Evolutionary conservation across 2,888 invertebrate genomes (phyloP).

Genomic region (Hemicrepidius hirtus): DNA sequence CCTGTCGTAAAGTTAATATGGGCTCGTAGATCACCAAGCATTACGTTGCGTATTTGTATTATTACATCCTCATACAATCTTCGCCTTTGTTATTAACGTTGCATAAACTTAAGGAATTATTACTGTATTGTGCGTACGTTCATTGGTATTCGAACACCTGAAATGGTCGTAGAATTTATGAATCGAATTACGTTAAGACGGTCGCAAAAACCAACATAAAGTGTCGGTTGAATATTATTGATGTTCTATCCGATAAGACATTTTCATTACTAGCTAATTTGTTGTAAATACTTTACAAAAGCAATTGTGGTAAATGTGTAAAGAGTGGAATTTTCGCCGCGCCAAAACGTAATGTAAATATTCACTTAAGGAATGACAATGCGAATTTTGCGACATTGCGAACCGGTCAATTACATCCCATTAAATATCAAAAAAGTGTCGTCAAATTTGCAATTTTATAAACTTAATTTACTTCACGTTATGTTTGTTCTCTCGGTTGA

Average conservation of each 20-base stretch:
- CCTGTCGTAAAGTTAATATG: slow-evolving; percentile 59
- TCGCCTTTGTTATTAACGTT: slow-evolving; percentile 45
- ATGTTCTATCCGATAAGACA: slow-evolving; percentile 3
- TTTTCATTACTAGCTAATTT: slow-evolving; percentile 9
- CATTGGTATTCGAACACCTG: slow-evolving; percentile 42
- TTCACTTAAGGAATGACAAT: slow-evolving; percentile 34
- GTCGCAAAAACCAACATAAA: slow-evolving; percentile 4
- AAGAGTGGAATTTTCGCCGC: not conserved
- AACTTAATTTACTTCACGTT: slow-evolving; percentile 28
- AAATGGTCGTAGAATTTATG: slow-evolving; percentile 36
- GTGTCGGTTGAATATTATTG: not conserved
- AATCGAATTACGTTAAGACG: slow-evolving; percentile 30
- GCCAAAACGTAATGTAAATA: slow-evolving; percentile 11
- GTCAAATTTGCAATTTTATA: slow-evolving; percentile 40
- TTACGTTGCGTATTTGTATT: slow-evolving; percentile 44
- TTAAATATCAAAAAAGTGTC: slow-evolving; percentile 26
- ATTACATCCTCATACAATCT: slow-evolving; percentile 46
- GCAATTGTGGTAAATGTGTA: not conserved
- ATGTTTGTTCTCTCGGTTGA: slow-evolving; percentile 7
- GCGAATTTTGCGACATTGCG: slow-evolving; percentile 33
- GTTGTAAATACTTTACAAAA: slow-evolving; percentile 18
- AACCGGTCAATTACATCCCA: slow-evolving; percentile 33
- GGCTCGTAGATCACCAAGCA: slow-evolving; percentile 56
- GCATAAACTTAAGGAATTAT: slow-evolving; percentile 49
- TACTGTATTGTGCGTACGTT: slow-evolving; percentile 53